Percentiles rank a stretch among this genome's conserved stretches.
Evolutionary conservation across 1,140 invertebrate species (phyloP).

Genomic region (Hermatobates lingyangjiaoensis): DNA sequence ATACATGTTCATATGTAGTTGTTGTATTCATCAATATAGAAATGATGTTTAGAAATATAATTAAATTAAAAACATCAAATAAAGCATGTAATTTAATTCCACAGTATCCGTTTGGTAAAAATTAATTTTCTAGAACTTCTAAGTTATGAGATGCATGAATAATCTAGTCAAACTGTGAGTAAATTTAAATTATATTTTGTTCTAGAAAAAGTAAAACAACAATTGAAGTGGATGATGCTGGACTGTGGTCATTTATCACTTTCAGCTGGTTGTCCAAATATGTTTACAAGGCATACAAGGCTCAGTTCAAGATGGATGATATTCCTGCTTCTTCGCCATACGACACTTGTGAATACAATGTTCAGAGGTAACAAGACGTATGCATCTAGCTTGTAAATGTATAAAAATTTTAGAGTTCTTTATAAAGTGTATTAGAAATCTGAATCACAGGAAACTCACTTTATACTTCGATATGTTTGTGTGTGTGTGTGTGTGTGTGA

Average conservation of each 20-base stretch:
- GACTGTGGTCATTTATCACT: slow-evolving; percentile 32
- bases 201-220: slow-evolving; percentile 18
- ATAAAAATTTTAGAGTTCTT: neutral
- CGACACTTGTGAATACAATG: slow-evolving; percentile 31
- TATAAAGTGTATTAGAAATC: neutral
- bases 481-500: too few relatives aligned
- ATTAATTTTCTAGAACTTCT: neutral
- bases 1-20: neutral
- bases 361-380: slow-evolving; percentile 21
- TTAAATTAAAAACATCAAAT: neutral
- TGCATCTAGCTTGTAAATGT: neutral
- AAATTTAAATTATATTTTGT: too few relatives aligned
- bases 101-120: neutral
- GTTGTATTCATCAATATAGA: neutral
- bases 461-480: neutral
- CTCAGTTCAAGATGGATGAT: slow-evolving; percentile 26
- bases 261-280: slow-evolving; percentile 37
- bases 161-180: too few relatives aligned
- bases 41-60: neutral
- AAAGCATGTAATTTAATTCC: neutral
- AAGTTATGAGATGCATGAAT: neutral
- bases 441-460: neutral
- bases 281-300: slow-evolving; percentile 33
- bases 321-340: slow-evolving; percentile 29
- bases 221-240: slow-evolving; percentile 29